Percentiles rank a stretch among this genome's conserved stretches.
Conservation (phyloP, 2,113 vertebrate genomes). For the Saccopteryx bilineata region DNA sequence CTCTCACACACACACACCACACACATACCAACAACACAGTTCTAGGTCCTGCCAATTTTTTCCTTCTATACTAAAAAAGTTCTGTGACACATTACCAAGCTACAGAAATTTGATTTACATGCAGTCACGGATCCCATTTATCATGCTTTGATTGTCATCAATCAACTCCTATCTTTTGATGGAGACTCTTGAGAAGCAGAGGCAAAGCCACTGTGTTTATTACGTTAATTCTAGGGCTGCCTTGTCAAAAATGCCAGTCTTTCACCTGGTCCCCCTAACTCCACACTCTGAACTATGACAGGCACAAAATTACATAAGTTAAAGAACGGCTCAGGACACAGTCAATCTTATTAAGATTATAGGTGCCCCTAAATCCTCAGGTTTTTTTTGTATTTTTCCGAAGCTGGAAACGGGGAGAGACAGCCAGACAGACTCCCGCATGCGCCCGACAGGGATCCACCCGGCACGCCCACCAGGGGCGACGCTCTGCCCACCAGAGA, state of each 20-base stretch:
- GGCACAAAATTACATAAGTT: slow-evolving; percentile 12
- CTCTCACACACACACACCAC: too few relatives aligned
- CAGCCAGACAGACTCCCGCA: too few relatives aligned
- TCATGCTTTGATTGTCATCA: slow-evolving; percentile 1
- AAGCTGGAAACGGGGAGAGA: too few relatives aligned
- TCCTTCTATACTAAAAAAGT: slow-evolving; percentile 52
- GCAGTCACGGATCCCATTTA: background rate
- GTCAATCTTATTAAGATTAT: slow-evolving; percentile 38
- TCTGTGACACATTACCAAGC: slow-evolving; percentile 9
- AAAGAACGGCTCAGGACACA: slow-evolving; percentile 6
- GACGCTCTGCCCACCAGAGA: too few relatives aligned
- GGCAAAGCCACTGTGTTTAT: slow-evolving; percentile 9
- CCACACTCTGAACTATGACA: background rate
- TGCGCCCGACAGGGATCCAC: too few relatives aligned
- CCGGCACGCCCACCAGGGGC: too few relatives aligned
- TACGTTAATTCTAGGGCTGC: slow-evolving; percentile 40
- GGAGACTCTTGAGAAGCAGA: slow-evolving; percentile 1
- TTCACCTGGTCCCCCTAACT: background rate
- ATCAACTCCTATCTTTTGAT: slow-evolving; percentile 30
- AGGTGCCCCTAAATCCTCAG: slow-evolving; percentile 37
- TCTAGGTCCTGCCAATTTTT: slow-evolving; percentile 16
- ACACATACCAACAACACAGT: background rate
- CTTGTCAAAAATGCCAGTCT: slow-evolving; percentile 34
- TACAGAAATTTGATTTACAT: slow-evolving; percentile 45
- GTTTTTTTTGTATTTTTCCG: too few relatives aligned